Evolutionary conservation across 2,113 vertebrate genomes (phyloP).

Genomic region (Notothenia rossii): DNA sequence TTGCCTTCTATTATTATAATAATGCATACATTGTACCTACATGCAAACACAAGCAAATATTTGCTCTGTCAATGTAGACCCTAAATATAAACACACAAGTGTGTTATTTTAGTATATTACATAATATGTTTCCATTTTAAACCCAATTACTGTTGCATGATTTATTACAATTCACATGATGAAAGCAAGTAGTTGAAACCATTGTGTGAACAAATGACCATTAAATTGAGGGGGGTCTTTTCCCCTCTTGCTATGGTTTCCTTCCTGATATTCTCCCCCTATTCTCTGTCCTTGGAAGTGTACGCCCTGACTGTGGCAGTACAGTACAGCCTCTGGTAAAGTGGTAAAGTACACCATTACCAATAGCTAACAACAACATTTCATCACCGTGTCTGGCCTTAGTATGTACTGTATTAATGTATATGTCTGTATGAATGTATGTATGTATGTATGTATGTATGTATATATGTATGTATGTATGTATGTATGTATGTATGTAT

Average conservation of each 20-base stretch:
- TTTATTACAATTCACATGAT: background rate
- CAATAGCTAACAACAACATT: too few species aligned
- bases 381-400: too few species aligned
- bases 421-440: too few species aligned
- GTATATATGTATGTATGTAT: too few species aligned
- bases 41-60: background rate
- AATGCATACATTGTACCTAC: background rate
- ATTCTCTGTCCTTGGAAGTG: conserved; percentile 42
- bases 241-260: conserved; percentile 62
- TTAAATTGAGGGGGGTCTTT: conserved; percentile 36
- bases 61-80: background rate
- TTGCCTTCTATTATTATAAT: background rate
- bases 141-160: background rate
- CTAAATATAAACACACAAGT: background rate
- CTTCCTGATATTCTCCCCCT: conserved; percentile 62
- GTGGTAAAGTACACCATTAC: too few species aligned
- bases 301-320: conserved; percentile 57
- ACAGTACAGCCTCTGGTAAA: background rate
- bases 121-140: background rate
- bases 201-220: background rate
- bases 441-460: too few species aligned
- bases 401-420: too few species aligned
- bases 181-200: background rate
- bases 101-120: background rate
- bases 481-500: too few species aligned